phyloP scores from a whole-genome alignment of 2,888 invertebrate species.

The Molanna angustata region DNA sequence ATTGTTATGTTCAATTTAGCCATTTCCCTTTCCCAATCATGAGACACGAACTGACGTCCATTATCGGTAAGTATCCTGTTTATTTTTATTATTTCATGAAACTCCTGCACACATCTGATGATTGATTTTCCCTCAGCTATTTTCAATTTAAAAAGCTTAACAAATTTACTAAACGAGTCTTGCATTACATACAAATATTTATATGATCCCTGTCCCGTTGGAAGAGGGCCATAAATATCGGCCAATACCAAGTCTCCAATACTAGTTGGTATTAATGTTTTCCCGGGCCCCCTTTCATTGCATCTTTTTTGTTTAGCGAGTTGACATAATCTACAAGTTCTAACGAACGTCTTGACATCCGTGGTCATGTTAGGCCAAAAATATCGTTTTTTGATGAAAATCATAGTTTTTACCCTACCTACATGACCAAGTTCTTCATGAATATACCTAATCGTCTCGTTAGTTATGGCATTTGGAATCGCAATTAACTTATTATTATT shows the following conservation, averaged over 20 bases:
- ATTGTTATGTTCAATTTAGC: neutral
- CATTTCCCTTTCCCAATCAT: neutral
- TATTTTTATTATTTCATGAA: neutral
- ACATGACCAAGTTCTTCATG: conserved; percentile 4
- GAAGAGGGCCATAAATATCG: conserved; percentile 7
- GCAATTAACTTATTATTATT: neutral
- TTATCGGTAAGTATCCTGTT: conserved; percentile 3
- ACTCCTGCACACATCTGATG: neutral
- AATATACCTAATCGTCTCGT: neutral
- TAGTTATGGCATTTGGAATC: neutral
- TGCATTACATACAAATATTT: conserved; percentile 1
- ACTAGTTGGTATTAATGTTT: neutral
- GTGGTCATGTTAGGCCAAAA: conserved; percentile 4
- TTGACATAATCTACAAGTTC: conserved; percentile 3
- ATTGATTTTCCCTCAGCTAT: neutral
- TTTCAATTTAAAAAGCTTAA: neutral
- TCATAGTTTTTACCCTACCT: neutral
- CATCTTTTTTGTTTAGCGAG: neutral
- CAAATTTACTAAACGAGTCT: conserved; percentile 5
- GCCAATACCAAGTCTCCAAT: conserved; percentile 6
- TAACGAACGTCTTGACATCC: neutral
- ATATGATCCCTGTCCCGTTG: neutral
- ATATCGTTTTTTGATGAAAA: neutral
- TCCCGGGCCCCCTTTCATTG: neutral
- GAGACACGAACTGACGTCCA: neutral